phyloP scores from a whole-genome alignment of 2,797 vertebrate species.

The Pitangus sulphuratus region DNA sequence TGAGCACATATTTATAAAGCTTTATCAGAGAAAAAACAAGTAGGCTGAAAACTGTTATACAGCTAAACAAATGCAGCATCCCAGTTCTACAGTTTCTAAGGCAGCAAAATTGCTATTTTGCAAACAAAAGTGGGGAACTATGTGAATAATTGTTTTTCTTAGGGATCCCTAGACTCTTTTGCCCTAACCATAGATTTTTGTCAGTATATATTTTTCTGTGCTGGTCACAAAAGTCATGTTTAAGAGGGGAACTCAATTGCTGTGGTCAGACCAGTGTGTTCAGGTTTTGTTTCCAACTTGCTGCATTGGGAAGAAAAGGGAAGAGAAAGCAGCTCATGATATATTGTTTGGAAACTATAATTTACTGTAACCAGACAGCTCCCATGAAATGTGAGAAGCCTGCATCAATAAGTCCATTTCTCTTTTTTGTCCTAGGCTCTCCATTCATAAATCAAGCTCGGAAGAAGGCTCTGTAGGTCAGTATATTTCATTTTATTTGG shows the following conservation, averaged over 20 bases:
- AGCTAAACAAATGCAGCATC: not conserved
- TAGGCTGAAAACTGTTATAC: not conserved
- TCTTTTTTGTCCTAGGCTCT: slow-evolving; percentile 78
- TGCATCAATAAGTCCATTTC: slow-evolving; percentile 43
- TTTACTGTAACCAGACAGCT: slow-evolving; percentile 49
- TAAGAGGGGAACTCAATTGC: slow-evolving; percentile 37
- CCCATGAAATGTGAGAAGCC: slow-evolving; percentile 16
- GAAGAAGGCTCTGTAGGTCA: slow-evolving; percentile 95
- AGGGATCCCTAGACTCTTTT: not conserved
- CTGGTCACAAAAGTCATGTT: slow-evolving; percentile 16
- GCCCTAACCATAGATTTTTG: not conserved
- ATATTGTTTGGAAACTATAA: slow-evolving; percentile 33
- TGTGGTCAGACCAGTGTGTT: slow-evolving; percentile 8
- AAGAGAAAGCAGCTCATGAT: slow-evolving; percentile 27
- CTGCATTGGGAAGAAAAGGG: slow-evolving; percentile 5
- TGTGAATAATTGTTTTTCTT: not conserved
- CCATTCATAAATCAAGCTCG: slow-evolving; percentile 94
- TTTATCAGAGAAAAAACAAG: not conserved
- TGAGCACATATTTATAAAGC: not conserved
- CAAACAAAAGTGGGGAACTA: not conserved
- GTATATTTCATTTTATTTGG: slow-evolving; percentile 61
- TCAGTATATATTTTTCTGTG: not conserved
- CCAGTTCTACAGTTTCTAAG: not conserved
- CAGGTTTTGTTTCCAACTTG: slow-evolving; percentile 17
- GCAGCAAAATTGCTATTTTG: not conserved